A percentile compares a stretch with the other conserved stretches of the same genome.
Conservation (phyloP, 2,888 invertebrate genomes). For the Polymixis flavicincta region DNA sequence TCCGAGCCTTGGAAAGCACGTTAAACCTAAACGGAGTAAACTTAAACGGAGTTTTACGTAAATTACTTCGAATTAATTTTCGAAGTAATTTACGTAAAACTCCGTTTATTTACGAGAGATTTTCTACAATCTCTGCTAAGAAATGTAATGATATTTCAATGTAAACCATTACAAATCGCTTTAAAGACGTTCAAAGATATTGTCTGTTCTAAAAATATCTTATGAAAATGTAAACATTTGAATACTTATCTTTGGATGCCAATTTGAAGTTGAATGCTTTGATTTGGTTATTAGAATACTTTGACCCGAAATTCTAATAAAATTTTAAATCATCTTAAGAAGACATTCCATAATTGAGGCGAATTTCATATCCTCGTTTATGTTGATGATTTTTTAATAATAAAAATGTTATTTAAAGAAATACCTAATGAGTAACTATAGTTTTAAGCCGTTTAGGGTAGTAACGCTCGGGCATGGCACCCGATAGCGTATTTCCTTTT, state of each 20-base stretch:
- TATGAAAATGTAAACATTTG: background rate
- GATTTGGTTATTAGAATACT: background rate
- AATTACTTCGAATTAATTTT: slow-evolving; percentile 4
- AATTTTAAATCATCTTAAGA: background rate
- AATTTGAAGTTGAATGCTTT: background rate
- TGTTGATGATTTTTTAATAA: background rate
- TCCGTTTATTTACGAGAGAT: no score
- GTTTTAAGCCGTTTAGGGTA: no score
- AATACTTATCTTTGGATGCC: background rate
- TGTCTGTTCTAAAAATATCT: background rate
- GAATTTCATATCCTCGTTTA: background rate
- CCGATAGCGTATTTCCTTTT: no score
- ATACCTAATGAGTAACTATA: no score
- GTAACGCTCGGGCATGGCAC: no score
- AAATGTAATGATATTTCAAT: background rate
- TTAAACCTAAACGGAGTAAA: background rate
- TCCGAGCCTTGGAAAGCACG: no score
- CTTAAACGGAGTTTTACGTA: background rate
- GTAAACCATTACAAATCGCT: slow-evolving; percentile 4
- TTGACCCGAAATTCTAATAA: background rate
- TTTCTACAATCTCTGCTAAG: background rate
- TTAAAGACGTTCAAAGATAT: slow-evolving; percentile 3
- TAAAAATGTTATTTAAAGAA: background rate
- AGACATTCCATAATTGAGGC: background rate
- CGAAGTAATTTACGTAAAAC: no score